Conservation (phyloP, 2,113 vertebrate species). For the Numida meleagris region DNA sequence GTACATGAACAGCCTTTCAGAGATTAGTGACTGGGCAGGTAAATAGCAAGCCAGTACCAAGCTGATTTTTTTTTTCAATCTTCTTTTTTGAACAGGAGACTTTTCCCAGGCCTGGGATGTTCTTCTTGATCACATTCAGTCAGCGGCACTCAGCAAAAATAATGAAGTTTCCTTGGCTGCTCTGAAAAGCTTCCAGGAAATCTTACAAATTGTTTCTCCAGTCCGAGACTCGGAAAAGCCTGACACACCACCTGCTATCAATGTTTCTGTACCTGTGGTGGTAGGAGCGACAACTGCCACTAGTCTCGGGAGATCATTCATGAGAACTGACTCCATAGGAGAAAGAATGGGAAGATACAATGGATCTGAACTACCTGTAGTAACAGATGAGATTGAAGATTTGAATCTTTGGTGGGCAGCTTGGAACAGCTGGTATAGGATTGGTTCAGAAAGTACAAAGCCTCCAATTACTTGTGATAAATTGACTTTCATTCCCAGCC, state of each 20-base stretch:
- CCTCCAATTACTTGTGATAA: constrained; percentile 88
- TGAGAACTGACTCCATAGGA: constrained; percentile 90
- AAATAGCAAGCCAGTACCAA: not conserved
- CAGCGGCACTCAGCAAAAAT: constrained; percentile 98
- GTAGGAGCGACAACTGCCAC: constrained; percentile 86
- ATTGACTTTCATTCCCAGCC: constrained; percentile 95
- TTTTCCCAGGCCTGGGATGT: constrained; percentile 98
- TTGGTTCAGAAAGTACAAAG: constrained; percentile 93
- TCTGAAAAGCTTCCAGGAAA: constrained; percentile 98
- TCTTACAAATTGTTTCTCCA: constrained; percentile 95
- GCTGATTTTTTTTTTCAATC: not conserved
- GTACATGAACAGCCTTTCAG: not conserved
- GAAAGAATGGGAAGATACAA: constrained; percentile 88
- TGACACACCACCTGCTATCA: constrained; percentile 85
- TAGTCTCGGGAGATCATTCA: constrained; percentile 86
- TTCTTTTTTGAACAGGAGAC: constrained; percentile 81
- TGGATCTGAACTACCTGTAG: constrained; percentile 75
- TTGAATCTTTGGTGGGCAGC: constrained; percentile 97
- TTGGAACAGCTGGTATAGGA: constrained; percentile 96
- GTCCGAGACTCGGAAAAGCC: constrained; percentile 89
- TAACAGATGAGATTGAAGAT: constrained; percentile 93
- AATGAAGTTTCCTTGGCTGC: constrained; percentile 97
- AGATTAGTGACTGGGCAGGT: not conserved
- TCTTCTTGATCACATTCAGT: constrained; percentile 97
- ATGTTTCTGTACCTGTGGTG: constrained; percentile 86